phyloP scores from a whole-genome alignment of 2,797 vertebrate species.

The Acanthornis magna region DNA sequence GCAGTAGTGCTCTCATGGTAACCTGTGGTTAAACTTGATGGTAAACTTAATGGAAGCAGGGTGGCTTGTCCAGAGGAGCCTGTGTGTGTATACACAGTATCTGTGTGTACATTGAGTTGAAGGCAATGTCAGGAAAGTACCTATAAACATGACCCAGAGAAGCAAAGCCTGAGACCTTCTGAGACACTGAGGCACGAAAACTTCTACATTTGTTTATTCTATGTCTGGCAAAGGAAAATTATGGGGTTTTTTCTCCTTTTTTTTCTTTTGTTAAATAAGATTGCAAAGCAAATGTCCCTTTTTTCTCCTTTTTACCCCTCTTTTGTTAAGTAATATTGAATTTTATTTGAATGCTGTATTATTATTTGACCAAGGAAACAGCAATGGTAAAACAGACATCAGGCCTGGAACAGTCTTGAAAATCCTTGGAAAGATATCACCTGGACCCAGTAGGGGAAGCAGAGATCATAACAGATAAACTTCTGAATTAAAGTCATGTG shows the following conservation, averaged over 20 bases:
- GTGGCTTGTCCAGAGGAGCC: not conserved
- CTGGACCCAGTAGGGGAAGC: not conserved
- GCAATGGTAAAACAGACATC: not conserved
- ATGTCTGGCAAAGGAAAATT: not conserved
- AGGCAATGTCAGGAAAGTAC: not conserved
- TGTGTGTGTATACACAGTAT: not conserved
- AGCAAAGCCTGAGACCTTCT: not conserved
- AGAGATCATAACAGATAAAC: not conserved
- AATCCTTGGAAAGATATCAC: not conserved
- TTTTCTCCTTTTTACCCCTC: not conserved
- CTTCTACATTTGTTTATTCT: not conserved
- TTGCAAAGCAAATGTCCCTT: not conserved
- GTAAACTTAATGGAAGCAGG: not conserved
- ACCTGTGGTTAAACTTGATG: not conserved
- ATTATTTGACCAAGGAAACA: not conserved
- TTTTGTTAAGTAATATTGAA: not conserved
- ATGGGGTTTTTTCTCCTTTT: accelerated
- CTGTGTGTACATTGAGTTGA: accelerated
- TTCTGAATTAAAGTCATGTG: not conserved
- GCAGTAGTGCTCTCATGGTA: not conserved
- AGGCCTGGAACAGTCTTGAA: not conserved
- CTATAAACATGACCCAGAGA: not conserved
- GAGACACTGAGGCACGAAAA: not conserved
- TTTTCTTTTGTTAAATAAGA: not conserved
- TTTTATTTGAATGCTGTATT: not conserved